Evolutionary conservation across 2,888 invertebrate genomes (phyloP), one percentile per base, ranked within the genome.

Genomic region (Morpho helenor): DNA sequence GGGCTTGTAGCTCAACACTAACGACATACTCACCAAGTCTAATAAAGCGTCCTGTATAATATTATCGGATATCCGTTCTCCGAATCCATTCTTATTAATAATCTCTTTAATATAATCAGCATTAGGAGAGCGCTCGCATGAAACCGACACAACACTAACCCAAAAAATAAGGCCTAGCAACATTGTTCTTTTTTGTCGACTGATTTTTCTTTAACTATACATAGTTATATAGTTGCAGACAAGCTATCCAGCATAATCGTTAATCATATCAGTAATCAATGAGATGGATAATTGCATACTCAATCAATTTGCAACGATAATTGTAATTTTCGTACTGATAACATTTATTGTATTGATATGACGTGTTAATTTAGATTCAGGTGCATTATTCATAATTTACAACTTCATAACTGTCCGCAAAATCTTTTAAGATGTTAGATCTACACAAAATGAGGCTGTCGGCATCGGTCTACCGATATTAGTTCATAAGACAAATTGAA

Each of bases 31-130:
- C 56, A 73, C 73, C 63, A 71, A 77, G 69, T 83, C 82, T 10
- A 83, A 69, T 7, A 62, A 56, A 7, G 77, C 73, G 67, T 84
- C 83, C 66, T 80, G 80, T 10, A 71, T 60, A 9, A 80, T 49
- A 57, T 76, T 60, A n/a, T 53, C 62, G 5, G 84, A 77, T 52
- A 61, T 72, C 46, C 75, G 66, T 0, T 54, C 50, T 8, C 67
- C 68, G 5, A 66, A 61, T 2, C 55, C 60, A 41, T 56, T 53
- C 41, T 42, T 57, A 10, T 52, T 73, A 16, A 69, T 49, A 6
- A 73, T 60, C 46, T 70, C 62, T 58, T 74, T 71, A 0, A 78
- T 70, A 43, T 67, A 67, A 7, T 76, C 75, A 8, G 76, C 77
- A 50, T 80, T 66, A 0, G 82, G 83, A 1, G 82, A 76, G n/a